Base-by-base conservation (phyloP, 2,888 invertebrate species). In the Xanthia icteritia region DNA sequence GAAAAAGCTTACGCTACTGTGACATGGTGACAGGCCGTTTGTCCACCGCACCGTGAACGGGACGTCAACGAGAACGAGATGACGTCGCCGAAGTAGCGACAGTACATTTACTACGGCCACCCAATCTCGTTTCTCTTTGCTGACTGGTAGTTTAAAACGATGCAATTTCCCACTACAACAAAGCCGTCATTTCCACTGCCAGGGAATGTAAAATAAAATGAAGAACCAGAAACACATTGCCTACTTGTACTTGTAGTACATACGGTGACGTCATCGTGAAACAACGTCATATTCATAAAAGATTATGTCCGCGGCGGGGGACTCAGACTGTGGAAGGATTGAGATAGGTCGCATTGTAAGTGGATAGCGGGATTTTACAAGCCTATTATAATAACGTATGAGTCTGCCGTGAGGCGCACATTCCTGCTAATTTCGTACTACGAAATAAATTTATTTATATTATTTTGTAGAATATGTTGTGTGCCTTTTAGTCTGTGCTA, bases 281-380 rank as follows among this genome's bases (percentile, higher is more conserved):
- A 81, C 58, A 77, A 75, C 67, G 67, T 79, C 78, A 80, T 80
- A 77, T 83, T 83, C 84, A 88, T 86, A 81, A 81, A 86, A 86
- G 72, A 81, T 86, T 77, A 86, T 64, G 77, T 80, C 63, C 54
- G 71, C 75, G 64, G 54, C 60, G n/a, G 68, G 77, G 66, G 65
- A 72, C 64, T 63, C 39, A 58, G n/a, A 67, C 68, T 71, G 68
- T 1, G 60, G 39, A 39, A 78, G 65, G 60, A 42, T 76, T 72
- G 73, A 31, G 48, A 68, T 9, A 31, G 51, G 79, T 72, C 39
- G 17, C 31, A 66, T 17, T 67, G 58, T 20, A 0, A 71, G 65
- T 76, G 76, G 17, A 9, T 23, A 58, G 67, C 67, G 51, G 2
- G 2, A 56, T 51, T 1, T 36, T 31, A 15, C 17, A 51, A 54